phyloP scores from a whole-genome alignment of 2,888 invertebrate species.

The Gibbula magus region DNA sequence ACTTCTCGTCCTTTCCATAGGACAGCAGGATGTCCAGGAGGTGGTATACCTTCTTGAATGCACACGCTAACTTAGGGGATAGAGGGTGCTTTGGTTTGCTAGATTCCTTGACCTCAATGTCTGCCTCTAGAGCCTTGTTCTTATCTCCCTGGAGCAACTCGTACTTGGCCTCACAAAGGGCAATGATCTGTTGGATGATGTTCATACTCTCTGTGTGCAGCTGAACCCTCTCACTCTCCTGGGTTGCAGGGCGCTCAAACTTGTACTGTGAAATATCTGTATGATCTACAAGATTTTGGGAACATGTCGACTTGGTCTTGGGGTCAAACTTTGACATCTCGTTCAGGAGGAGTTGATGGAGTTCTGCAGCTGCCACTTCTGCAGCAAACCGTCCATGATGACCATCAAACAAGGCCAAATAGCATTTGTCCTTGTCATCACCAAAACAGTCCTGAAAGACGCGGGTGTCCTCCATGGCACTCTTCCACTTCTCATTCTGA shows the following conservation, averaged over 20 bases:
- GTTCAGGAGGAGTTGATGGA: slow-evolving; percentile 68
- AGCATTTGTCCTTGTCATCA: slow-evolving; percentile 68
- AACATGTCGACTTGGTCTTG: slow-evolving; percentile 58
- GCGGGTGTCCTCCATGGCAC: slow-evolving; percentile 70
- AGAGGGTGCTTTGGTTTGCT: slow-evolving; percentile 47
- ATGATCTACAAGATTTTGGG: slow-evolving; percentile 55
- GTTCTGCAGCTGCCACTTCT: slow-evolving; percentile 66
- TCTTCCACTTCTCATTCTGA: slow-evolving; percentile 69
- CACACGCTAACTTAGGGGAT: slow-evolving; percentile 57
- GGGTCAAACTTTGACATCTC: slow-evolving; percentile 72
- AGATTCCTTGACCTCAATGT: slow-evolving; percentile 15
- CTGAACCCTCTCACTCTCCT: slow-evolving; percentile 54
- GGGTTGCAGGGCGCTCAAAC: slow-evolving; percentile 55
- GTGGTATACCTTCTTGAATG: slow-evolving; percentile 66
- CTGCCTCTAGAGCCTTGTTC: slow-evolving; percentile 9
- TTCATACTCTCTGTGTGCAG: slow-evolving; percentile 61
- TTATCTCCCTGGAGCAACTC: slow-evolving; percentile 48
- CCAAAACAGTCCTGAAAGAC: slow-evolving; percentile 72
- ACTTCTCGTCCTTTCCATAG: slow-evolving; percentile 71
- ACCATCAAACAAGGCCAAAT: slow-evolving; percentile 71
- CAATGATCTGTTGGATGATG: slow-evolving; percentile 67
- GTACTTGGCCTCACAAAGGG: slow-evolving; percentile 66
- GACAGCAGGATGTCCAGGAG: slow-evolving; percentile 69
- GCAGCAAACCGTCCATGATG: slow-evolving; percentile 71
- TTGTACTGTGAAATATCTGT: slow-evolving; percentile 53